Base-by-base conservation (phyloP, 2,888 invertebrate genomes). In the Cylloceria caligata region DNA sequence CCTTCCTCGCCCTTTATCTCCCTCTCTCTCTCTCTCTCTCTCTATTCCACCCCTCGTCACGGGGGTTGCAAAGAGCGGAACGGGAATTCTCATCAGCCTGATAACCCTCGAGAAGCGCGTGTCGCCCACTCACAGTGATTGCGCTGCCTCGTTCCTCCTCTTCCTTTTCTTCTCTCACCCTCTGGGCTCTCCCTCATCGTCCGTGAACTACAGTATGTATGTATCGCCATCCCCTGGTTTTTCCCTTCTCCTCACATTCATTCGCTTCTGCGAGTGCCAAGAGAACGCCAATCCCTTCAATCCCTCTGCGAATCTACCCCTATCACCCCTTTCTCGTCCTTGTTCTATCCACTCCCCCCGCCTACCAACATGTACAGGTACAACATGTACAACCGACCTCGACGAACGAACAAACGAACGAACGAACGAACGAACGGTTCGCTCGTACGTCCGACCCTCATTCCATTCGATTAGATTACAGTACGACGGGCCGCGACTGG, bases 81-180 rank as follows among this genome's bases (percentile, higher is more conserved):
- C 27, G 72, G 65, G 72, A 79, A 86, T 88, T 86, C 89, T 92
- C 91, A 90, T 91, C 92, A 89, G 87, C 86, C 90, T 90, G 91
- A 91, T 90, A 91, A 91, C 88, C 91, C 86, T 85, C 88, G 87
- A 84, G 81, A 89, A 89, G 87, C 89, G 90, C 89, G 89, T 89
- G 91, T 91, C 91, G 91, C 91, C 90, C 91, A 92, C 92, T 92
- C 92, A 90, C 89, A 87, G 88, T 90, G 91, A 92, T 92, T 91
- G 92, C 77, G 73, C 90, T 87, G 88, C 86, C 87, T 82, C 71
- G 69, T 75, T 69, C 62, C 45, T 36, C 36, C 62, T 39, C 81
- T 64, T 49, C 52, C 42, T 60, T 42, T 65, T 68, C 47, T 49
- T 69, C 71, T 72, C 77, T 72, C 55, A 24, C 69, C 71, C 60